Percentiles rank a stretch among this genome's conserved stretches.
Evolutionary conservation across 1,140 invertebrate genomes (phyloP).

Genomic region (Drosophila arawakana): DNA sequence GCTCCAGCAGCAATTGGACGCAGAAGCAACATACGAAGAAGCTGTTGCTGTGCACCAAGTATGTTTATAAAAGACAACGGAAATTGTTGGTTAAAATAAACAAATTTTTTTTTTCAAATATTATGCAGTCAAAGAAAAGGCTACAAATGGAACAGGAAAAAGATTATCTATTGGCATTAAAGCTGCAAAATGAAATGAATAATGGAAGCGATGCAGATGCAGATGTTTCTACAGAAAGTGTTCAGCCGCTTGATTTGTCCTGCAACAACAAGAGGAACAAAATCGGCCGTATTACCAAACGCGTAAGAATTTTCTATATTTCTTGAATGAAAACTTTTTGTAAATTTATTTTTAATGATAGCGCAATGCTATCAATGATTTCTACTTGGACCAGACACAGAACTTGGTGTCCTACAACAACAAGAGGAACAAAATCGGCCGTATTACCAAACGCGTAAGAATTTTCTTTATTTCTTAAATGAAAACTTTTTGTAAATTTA

Average conservation of each 20-base stretch:
- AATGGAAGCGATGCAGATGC: constrained; percentile 1
- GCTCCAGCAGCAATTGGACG: constrained; percentile 42
- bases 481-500: no score
- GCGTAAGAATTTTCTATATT: background rate
- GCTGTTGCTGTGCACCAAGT: background rate
- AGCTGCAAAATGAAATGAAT: constrained; percentile 85
- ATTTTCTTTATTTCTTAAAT: no score
- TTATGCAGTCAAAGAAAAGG: background rate
- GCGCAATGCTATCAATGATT: constrained; percentile 19
- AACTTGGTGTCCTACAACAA: constrained; percentile 64
- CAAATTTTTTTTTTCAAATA: background rate
- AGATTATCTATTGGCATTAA: constrained; percentile 85
- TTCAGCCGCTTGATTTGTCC: constrained; percentile 18
- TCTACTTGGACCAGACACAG: constrained; percentile 70
- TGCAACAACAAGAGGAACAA: background rate
- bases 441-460: background rate
- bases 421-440: background rate
- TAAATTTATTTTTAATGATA: background rate
- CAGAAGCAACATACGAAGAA: no score
- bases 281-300: background rate
- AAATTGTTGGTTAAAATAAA: background rate
- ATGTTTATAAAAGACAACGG: constrained; percentile 17
- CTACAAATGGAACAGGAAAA: constrained; percentile 22
- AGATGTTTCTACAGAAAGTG: constrained; percentile 6
- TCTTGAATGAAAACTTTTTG: no score